Conservation (phyloP, 1,140 invertebrate genomes). For the Diorhabda elongata region DNA sequence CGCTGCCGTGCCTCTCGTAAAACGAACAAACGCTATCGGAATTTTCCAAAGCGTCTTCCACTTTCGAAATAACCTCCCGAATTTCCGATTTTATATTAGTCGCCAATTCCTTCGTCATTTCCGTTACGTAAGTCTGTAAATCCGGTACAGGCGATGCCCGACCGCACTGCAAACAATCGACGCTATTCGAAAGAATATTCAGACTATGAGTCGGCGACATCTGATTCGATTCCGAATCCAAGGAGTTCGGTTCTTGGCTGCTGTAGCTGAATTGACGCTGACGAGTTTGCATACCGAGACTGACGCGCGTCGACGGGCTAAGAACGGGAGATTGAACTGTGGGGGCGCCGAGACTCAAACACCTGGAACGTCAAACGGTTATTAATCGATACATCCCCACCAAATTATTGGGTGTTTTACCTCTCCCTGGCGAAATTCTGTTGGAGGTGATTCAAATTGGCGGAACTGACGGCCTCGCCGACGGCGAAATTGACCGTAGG, state of each 20-base stretch:
- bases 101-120: conserved; percentile 70
- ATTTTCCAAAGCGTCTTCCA: conserved; percentile 70
- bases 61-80: conserved; percentile 70
- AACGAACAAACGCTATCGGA: conserved; percentile 50
- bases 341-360: conserved; percentile 56
- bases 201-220: conserved; percentile 53
- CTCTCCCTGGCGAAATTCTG: conserved; percentile 43
- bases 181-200: conserved; percentile 49
- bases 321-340: conserved; percentile 51
- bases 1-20: conserved; percentile 42
- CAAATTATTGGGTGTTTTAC: background rate
- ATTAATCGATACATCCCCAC: background rate
- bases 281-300: conserved; percentile 55
- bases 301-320: conserved; percentile 59
- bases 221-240: conserved; percentile 52
- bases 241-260: conserved; percentile 63
- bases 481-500: conserved; percentile 61
- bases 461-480: conserved; percentile 58
- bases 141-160: conserved; percentile 63
- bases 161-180: conserved; percentile 55
- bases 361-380: conserved; percentile 35
- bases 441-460: conserved; percentile 43
- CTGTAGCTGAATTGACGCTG: conserved; percentile 63
- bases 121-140: conserved; percentile 67
- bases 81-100: conserved; percentile 79